A percentile compares a stretch with the other conserved stretches of the same genome.
These are phyloP conservation scores for Cataglyphis rosenhaueri DNA, from an alignment of 2,888 invertebrate genomes.

Conservation along the genomic window DNA sequence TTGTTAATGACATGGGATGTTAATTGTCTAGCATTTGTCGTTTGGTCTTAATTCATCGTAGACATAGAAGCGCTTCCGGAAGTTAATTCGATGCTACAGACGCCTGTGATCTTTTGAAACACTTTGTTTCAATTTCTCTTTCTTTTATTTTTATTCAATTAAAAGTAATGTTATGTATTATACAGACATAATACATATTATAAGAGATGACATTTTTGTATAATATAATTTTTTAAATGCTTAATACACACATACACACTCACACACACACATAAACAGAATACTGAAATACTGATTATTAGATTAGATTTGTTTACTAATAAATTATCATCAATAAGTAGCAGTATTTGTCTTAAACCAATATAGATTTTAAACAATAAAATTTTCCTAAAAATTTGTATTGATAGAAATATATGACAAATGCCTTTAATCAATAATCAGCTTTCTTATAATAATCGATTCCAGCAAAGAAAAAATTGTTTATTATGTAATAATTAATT, in stretches of 20 bases:
- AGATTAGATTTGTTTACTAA: neutral
- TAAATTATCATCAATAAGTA: neutral
- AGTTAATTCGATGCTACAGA: neutral
- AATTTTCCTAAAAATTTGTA: neutral
- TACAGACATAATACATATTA: neutral
- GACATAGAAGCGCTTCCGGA: neutral
- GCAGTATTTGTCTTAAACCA: constrained; percentile 3
- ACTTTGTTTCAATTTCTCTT: neutral
- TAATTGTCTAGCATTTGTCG: constrained; percentile 11
- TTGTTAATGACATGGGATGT: neutral
- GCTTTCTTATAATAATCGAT: neutral
- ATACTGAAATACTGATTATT: neutral
- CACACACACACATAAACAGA: neutral
- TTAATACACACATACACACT: neutral
- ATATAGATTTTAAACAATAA: neutral
- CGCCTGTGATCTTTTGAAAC: neutral
- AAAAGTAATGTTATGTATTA: neutral
- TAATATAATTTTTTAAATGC: neutral
- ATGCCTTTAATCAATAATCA: neutral
- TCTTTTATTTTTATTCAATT: neutral
- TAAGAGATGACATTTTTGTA: neutral
- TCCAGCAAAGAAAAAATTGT: neutral
- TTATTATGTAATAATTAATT: neutral
- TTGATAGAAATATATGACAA: neutral
- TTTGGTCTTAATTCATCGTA: neutral